These are phyloP conservation scores for Meandrusa payeni DNA, from an alignment of 2,888 invertebrate genomes.

Conservation along the genomic window DNA sequence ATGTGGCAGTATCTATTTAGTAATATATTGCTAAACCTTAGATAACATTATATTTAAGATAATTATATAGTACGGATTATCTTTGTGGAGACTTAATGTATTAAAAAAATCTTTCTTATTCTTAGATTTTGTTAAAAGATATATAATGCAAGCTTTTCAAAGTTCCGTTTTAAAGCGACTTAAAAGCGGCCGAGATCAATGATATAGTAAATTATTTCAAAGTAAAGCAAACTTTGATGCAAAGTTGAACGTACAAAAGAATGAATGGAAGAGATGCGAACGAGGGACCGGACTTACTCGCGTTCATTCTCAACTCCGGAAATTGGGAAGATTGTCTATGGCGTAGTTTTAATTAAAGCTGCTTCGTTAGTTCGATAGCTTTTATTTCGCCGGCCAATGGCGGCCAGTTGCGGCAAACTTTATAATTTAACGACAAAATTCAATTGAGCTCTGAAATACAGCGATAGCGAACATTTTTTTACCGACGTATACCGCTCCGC, in stretches of 20 bases:
- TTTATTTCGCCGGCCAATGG: slow-evolving; percentile 38
- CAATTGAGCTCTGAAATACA: neutral
- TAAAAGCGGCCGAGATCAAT: neutral
- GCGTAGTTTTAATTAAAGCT: slow-evolving; percentile 47
- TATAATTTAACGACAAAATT: slow-evolving; percentile 15
- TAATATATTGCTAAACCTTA: too few relatives aligned
- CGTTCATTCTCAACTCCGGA: neutral
- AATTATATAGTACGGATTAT: too few relatives aligned
- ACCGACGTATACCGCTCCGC: too few relatives aligned
- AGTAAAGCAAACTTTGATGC: slow-evolving; percentile 6
- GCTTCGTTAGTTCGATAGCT: slow-evolving; percentile 48
- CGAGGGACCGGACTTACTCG: neutral
- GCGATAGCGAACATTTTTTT: neutral
- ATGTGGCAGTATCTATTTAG: too few relatives aligned
- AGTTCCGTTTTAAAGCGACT: too few relatives aligned
- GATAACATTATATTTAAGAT: too few relatives aligned
- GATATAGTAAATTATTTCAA: slow-evolving; percentile 5
- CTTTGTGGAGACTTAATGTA: too few relatives aligned
- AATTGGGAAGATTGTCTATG: slow-evolving; percentile 10
- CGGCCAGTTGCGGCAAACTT: slow-evolving; percentile 8
- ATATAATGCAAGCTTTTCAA: too few relatives aligned
- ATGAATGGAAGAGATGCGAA: slow-evolving; percentile 1
- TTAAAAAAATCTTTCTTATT: too few relatives aligned
- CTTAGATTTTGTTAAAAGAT: too few relatives aligned
- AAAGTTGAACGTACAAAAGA: slow-evolving; percentile 11